Conservation (phyloP, 2,797 vertebrate genomes). For the Poeciliopsis presidionis region DNA sequence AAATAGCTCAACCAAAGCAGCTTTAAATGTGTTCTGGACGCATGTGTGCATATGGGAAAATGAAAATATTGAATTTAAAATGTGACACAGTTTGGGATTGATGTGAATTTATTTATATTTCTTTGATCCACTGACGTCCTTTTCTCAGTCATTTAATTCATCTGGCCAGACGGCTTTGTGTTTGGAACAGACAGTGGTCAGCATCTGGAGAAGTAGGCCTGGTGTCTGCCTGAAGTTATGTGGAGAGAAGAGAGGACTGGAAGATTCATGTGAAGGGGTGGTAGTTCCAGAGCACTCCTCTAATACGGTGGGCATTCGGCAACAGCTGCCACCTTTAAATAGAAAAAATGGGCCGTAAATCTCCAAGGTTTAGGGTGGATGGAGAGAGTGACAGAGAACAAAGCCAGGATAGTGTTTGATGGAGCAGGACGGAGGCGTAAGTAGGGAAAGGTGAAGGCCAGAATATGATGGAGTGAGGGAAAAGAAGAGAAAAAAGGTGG, state of each 20-base stretch:
- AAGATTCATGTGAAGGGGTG: slow-evolving; percentile 26
- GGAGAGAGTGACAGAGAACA: slow-evolving; percentile 46
- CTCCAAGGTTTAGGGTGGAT: slow-evolving; percentile 19
- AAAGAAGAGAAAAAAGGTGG: slow-evolving; percentile 39
- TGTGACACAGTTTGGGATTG: slow-evolving; percentile 25
- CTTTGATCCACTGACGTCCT: slow-evolving; percentile 58
- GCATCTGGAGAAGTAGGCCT: slow-evolving; percentile 75
- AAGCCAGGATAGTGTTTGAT: slow-evolving; percentile 29
- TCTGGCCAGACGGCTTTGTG: slow-evolving; percentile 59
- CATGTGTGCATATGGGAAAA: slow-evolving; percentile 1
- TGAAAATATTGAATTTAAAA: slow-evolving; percentile 24
- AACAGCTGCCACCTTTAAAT: slow-evolving; percentile 70
- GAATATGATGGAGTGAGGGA: slow-evolving; percentile 27
- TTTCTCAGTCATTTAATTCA: slow-evolving; percentile 63
- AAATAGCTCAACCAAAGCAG: slow-evolving; percentile 38
- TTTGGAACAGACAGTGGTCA: slow-evolving; percentile 66
- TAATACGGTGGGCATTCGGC: slow-evolving; percentile 37
- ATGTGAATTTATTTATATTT: slow-evolving; percentile 38
- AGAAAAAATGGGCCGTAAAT: slow-evolving; percentile 73
- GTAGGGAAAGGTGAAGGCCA: slow-evolving; percentile 22
- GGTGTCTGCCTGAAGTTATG: slow-evolving; percentile 32
- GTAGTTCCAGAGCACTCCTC: slow-evolving; percentile 44
- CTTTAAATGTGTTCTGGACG: slow-evolving; percentile 37
- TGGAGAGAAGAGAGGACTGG: slow-evolving; percentile 3
- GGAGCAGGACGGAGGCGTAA: slow-evolving; percentile 22